Conservation (phyloP, 2,888 invertebrate species). For the Pristionchus maxplancki region DNA sequence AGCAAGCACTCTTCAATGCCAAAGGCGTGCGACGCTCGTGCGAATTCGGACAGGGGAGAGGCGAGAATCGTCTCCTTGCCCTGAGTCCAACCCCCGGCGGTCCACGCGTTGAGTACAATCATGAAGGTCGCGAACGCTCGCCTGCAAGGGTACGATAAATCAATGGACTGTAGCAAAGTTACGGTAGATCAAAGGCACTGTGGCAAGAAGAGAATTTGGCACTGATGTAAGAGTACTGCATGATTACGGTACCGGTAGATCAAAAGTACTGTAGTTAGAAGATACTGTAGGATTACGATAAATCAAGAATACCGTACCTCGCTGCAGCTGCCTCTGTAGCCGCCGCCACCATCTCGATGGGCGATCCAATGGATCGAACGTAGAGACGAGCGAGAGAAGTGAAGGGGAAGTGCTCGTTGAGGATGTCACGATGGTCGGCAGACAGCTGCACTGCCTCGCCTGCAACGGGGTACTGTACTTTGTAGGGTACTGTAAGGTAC, state of each 20-base stretch:
- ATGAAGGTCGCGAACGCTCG: neutral
- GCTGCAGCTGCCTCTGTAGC: neutral
- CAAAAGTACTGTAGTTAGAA: no score
- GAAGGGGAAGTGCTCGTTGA: neutral
- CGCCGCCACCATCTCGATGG: neutral
- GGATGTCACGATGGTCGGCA: neutral
- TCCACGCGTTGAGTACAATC: neutral
- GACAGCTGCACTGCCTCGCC: constrained; percentile 11
- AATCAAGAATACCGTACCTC: no score
- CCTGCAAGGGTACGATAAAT: neutral
- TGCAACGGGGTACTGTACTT: neutral
- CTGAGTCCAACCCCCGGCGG: neutral
- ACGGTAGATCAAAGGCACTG: neutral
- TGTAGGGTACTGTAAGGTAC: no score
- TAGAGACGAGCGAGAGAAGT: neutral
- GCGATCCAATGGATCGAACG: neutral
- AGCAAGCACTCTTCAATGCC: neutral
- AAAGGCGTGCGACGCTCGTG: neutral
- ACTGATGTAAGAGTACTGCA: no score
- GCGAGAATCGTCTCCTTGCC: neutral
- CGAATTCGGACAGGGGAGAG: neutral
- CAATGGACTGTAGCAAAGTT: neutral
- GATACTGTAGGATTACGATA: no score
- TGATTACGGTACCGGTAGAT: no score
- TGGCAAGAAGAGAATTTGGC: no score